Evolutionary conservation across 1,140 invertebrate genomes (phyloP).

Genomic region (Medauroidea extradentata): DNA sequence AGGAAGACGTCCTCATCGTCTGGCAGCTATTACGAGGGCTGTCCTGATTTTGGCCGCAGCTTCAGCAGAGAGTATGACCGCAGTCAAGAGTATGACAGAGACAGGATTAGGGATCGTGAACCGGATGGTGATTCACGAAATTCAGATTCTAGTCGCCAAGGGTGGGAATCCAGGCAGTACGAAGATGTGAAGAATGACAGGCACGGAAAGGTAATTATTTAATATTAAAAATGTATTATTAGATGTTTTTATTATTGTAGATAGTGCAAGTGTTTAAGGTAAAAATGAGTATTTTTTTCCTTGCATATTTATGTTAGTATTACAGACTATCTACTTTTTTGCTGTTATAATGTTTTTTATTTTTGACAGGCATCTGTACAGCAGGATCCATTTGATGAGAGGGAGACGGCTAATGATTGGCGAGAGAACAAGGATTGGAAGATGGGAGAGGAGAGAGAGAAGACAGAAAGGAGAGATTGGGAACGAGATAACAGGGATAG

Average conservation of each 20-base stretch:
- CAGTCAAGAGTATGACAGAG: background rate
- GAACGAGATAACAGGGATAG: conserved; percentile 16
- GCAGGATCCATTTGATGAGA: conserved; percentile 49
- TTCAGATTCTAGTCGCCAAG: background rate
- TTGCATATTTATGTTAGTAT: background rate
- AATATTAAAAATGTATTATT: too few relatives aligned
- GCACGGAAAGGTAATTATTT: conserved; percentile 9
- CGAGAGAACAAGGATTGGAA: conserved; percentile 24
- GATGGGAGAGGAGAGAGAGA: conserved; percentile 9
- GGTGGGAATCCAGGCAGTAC: conserved; percentile 20
- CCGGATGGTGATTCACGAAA: conserved; percentile 22
- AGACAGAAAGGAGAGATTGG: conserved; percentile 22
- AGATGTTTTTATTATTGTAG: background rate
- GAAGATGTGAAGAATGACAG: conserved; percentile 25
- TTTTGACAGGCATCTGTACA: conserved; percentile 25
- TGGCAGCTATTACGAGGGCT: conserved; percentile 11
- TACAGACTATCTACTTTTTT: background rate
- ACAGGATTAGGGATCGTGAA: conserved; percentile 1
- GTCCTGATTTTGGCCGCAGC: conserved; percentile 11
- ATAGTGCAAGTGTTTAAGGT: background rate
- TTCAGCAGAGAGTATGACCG: conserved; percentile 10
- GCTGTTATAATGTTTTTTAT: background rate
- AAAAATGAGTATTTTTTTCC: background rate
- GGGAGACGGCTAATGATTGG: conserved; percentile 32
- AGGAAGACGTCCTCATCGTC: background rate